Conservation (phyloP, 2,113 vertebrate genomes). For the Myxocyprinus asiaticus region DNA sequence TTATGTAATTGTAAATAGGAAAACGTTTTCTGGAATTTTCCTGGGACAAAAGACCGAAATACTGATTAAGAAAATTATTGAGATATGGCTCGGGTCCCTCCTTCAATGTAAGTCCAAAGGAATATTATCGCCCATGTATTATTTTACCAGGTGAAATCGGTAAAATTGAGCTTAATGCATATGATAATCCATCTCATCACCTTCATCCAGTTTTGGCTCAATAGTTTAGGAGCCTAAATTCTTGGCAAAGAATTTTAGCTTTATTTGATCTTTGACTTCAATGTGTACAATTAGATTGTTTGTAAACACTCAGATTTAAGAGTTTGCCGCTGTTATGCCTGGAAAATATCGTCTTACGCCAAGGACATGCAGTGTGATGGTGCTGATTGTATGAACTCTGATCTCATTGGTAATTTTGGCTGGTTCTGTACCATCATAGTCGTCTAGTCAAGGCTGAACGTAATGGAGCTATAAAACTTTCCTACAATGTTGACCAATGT, state of each 20-base stretch:
- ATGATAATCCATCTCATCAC: too few species aligned
- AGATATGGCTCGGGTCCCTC: too few species aligned
- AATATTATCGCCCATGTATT: too few species aligned
- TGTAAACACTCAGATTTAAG: not conserved
- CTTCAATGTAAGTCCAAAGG: too few species aligned
- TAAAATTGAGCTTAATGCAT: too few species aligned
- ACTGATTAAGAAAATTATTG: too few species aligned
- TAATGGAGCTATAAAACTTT: not conserved
- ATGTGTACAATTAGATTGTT: slow-evolving; percentile 5
- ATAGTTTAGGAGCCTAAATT: not conserved
- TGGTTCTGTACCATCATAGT: not conserved
- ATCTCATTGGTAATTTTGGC: slow-evolving; percentile 21
- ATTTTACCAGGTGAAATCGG: too few species aligned
- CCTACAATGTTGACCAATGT: not conserved
- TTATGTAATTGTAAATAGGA: too few species aligned
- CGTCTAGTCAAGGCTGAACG: not conserved
- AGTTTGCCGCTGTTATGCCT: not conserved
- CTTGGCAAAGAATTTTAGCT: not conserved
- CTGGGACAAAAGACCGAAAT: too few species aligned
- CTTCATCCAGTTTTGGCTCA: not conserved
- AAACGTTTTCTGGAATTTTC: too few species aligned
- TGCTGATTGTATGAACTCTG: slow-evolving; percentile 22
- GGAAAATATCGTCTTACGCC: not conserved
- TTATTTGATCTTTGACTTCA: not conserved
- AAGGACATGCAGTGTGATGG: not conserved